Evolutionary conservation across 1,140 invertebrate species (phyloP).

Genomic region (Thalassaphorura encarpata): DNA sequence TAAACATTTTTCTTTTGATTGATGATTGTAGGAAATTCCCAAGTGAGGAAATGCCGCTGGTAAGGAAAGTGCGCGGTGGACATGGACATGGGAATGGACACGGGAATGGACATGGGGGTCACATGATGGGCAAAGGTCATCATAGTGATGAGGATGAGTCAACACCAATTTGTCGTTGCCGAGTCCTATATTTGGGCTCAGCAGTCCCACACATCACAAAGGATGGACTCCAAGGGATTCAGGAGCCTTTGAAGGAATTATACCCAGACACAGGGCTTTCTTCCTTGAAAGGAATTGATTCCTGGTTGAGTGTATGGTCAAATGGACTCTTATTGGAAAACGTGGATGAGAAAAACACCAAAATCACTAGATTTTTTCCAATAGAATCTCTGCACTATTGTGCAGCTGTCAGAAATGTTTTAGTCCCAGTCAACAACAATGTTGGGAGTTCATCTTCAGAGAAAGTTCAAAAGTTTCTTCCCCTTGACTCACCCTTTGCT

Average conservation of each 20-base stretch:
- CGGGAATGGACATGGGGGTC: conserved; percentile 14
- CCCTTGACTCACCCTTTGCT: conserved; percentile 90
- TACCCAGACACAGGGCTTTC: conserved; percentile 83
- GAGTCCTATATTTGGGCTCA: conserved; percentile 95
- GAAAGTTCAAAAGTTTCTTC: conserved; percentile 58
- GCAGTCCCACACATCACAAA: conserved; percentile 96
- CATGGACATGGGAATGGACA: too few relatives aligned
- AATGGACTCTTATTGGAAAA: conserved; percentile 94
- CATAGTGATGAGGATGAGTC: conserved; percentile 41
- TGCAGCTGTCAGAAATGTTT: conserved; percentile 79
- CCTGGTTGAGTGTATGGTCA: conserved; percentile 94
- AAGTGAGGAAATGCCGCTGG: not conserved
- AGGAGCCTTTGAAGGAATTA: conserved; percentile 90
- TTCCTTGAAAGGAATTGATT: conserved; percentile 85
- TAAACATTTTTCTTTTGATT: too few relatives aligned
- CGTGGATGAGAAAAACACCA: conserved; percentile 87
- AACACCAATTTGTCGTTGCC: conserved; percentile 87
- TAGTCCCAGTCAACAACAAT: conserved; percentile 46
- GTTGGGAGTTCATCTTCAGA: conserved; percentile 45
- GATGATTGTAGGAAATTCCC: too few relatives aligned
- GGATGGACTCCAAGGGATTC: conserved; percentile 93
- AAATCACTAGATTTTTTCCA: conserved; percentile 92
- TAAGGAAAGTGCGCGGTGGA: not conserved
- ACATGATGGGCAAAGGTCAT: conserved; percentile 15
- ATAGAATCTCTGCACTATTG: conserved; percentile 95